Evolutionary conservation across 2,797 vertebrate species (phyloP).

Genomic region (Galagoides demidoff): DNA sequence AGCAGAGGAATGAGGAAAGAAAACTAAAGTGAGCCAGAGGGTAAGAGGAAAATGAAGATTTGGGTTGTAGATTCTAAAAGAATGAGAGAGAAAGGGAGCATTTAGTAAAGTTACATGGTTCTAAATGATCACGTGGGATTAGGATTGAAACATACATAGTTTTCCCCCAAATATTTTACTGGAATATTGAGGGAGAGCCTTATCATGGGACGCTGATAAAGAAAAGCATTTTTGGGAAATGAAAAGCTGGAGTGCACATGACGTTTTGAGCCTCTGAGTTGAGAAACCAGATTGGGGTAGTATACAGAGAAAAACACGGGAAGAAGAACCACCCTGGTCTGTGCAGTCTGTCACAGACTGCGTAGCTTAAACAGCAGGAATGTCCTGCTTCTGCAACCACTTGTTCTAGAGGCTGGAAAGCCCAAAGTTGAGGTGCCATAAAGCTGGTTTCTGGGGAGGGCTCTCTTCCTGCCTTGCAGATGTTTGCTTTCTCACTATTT

Average conservation of each 20-base stretch:
- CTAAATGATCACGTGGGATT: not conserved
- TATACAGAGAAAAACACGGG: not conserved
- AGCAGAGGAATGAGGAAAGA: not conserved
- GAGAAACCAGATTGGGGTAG: not conserved
- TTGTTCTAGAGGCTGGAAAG: not conserved
- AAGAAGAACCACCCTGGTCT: not conserved
- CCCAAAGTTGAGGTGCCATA: not conserved
- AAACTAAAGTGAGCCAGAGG: not conserved
- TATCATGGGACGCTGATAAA: not conserved
- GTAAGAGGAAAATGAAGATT: not conserved
- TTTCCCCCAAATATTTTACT: not conserved
- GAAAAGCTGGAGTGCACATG: not conserved
- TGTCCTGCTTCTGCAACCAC: not conserved
- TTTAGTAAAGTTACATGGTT: not conserved
- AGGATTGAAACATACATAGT: not conserved
- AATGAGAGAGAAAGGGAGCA: not conserved
- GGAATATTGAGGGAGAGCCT: not conserved
- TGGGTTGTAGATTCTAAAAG: not conserved
- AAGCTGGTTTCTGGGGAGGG: not conserved
- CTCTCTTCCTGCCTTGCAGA: not conserved
- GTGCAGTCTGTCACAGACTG: not conserved
- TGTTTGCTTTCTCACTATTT: not conserved
- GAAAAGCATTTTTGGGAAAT: not conserved
- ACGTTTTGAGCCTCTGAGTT: not conserved
- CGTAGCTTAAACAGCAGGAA: not conserved